Conservation (phyloP, 2,113 vertebrate species). For the Cephalopholis sonnerati region DNA sequence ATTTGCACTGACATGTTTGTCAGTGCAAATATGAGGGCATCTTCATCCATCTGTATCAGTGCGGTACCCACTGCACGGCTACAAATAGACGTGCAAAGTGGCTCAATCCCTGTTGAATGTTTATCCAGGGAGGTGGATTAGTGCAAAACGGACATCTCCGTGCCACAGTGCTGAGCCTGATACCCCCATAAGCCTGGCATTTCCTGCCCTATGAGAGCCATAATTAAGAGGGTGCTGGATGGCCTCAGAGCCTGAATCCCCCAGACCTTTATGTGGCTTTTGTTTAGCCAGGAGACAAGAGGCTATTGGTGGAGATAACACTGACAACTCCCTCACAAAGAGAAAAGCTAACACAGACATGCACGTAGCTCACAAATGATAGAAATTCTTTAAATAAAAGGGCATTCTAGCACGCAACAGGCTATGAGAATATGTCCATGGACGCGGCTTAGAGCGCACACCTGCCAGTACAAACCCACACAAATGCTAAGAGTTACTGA, state of each 20-base stretch:
- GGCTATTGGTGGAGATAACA: slow-evolving; percentile 51
- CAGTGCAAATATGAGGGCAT: slow-evolving; percentile 27
- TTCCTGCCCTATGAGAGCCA: slow-evolving; percentile 77
- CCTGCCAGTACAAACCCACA: slow-evolving; percentile 41
- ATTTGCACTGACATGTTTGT: slow-evolving; percentile 24
- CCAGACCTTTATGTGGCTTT: slow-evolving; percentile 72
- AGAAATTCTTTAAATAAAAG: slow-evolving; percentile 44
- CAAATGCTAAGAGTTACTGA: slow-evolving; percentile 19
- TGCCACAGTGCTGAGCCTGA: slow-evolving; percentile 67
- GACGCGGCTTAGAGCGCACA: slow-evolving; percentile 28
- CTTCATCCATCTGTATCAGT: slow-evolving; percentile 41
- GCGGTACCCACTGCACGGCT: slow-evolving; percentile 44
- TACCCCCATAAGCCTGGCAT: slow-evolving; percentile 75
- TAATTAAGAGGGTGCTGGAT: slow-evolving; percentile 78
- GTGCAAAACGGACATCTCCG: slow-evolving; percentile 67
- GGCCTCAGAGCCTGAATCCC: slow-evolving; percentile 65
- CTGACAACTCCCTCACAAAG: slow-evolving; percentile 49
- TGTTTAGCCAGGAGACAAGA: slow-evolving; percentile 61
- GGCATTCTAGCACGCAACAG: slow-evolving; percentile 40
- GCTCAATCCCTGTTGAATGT: slow-evolving; percentile 75
- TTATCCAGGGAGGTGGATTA: slow-evolving; percentile 78
- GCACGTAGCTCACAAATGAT: slow-evolving; percentile 54
- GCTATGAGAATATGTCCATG: slow-evolving; percentile 31
- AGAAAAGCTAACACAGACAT: slow-evolving; percentile 50
- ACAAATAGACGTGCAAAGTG: slow-evolving; percentile 83